A percentile compares a stretch with the other conserved stretches of the same genome.
Conservation (phyloP, 2,113 vertebrate genomes). For the Pavo muticus region DNA sequence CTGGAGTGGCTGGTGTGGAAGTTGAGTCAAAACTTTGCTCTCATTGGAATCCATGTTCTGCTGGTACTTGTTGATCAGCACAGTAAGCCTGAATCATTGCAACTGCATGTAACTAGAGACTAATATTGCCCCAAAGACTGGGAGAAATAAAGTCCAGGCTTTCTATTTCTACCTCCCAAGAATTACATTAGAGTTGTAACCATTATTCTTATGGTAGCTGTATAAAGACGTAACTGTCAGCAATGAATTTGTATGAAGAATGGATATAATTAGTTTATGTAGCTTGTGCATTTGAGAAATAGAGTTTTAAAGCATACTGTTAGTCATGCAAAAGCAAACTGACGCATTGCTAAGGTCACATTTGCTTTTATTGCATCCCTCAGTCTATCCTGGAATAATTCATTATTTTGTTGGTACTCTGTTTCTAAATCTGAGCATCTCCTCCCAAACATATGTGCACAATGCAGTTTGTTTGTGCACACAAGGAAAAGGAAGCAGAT, state of each 20-base stretch:
- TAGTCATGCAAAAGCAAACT: background rate
- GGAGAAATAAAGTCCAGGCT: background rate
- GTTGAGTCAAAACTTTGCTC: background rate
- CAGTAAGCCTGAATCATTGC: background rate
- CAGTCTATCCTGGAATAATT: background rate
- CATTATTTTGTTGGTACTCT: conserved; percentile 6
- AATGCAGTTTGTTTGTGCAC: background rate
- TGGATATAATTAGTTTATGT: background rate
- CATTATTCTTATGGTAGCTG: background rate
- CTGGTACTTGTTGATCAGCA: background rate
- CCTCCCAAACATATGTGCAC: background rate
- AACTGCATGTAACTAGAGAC: background rate
- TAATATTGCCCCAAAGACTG: background rate
- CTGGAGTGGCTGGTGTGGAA: background rate
- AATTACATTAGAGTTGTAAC: background rate
- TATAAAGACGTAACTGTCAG: background rate
- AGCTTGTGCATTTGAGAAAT: background rate
- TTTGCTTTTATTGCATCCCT: background rate
- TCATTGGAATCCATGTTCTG: background rate
- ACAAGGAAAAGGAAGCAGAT: conserved; percentile 31
- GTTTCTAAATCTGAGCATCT: background rate
- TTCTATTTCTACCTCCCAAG: background rate
- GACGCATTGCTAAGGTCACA: background rate
- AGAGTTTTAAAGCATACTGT: background rate
- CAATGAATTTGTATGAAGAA: background rate